Conservation (phyloP, 2,888 invertebrate genomes). For the Rotaria magnacalcarata region DNA sequence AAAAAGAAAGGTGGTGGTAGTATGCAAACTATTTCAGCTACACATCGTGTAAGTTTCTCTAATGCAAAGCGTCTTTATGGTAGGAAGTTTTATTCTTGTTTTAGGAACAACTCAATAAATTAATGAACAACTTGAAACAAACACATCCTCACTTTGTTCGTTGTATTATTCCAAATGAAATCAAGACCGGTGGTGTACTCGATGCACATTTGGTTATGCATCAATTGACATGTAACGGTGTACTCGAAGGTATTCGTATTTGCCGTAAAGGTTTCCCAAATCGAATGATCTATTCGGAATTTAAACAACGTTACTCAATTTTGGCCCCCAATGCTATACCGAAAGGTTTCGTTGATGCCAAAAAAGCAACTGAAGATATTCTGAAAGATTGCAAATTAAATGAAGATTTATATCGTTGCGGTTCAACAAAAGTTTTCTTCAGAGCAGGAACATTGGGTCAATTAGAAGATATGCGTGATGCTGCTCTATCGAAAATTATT, state of each 20-base stretch:
- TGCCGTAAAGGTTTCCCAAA: slow-evolving; percentile 99
- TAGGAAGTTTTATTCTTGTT: neutral
- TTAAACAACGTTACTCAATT: slow-evolving; percentile 99
- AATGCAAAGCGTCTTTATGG: neutral
- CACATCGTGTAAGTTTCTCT: slow-evolving; percentile 72
- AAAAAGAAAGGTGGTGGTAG: slow-evolving; percentile 92
- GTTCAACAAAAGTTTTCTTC: slow-evolving; percentile 99
- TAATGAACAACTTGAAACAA: slow-evolving; percentile 90
- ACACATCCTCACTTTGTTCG: slow-evolving; percentile 99
- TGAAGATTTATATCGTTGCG: slow-evolving; percentile 89
- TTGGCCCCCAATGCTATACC: slow-evolving; percentile 80
- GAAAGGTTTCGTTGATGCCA: slow-evolving; percentile 62
- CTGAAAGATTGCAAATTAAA: slow-evolving; percentile 69
- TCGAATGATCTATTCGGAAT: slow-evolving; percentile 98
- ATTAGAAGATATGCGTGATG: slow-evolving; percentile 99
- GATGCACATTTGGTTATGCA: slow-evolving; percentile 98
- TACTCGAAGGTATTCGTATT: slow-evolving; percentile 99
- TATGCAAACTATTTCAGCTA: slow-evolving; percentile 97
- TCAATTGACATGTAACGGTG: slow-evolving; percentile 99
- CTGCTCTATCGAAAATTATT: slow-evolving; percentile 88
- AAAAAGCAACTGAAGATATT: slow-evolving; percentile 67
- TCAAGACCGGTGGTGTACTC: slow-evolving; percentile 68
- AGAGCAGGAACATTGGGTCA: slow-evolving; percentile 99
- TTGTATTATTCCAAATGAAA: slow-evolving; percentile 94
- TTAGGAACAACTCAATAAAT: slow-evolving; percentile 73